phyloP scores from a whole-genome alignment of 2,797 vertebrate species.

The Labeo calbasu region DNA sequence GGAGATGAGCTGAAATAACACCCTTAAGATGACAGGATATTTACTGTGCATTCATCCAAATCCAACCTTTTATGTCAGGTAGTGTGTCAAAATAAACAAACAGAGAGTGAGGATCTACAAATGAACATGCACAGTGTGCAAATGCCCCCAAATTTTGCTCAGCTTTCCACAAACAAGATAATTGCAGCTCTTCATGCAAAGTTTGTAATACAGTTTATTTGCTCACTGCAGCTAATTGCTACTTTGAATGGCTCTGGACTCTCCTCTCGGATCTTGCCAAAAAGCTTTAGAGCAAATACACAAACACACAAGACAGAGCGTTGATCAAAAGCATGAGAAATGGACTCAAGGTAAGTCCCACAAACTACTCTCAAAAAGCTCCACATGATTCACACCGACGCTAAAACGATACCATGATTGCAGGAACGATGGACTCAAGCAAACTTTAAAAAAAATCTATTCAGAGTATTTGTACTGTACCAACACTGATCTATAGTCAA shows the following conservation, averaged over 20 bases:
- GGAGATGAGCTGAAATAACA: background rate
- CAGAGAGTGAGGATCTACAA: background rate
- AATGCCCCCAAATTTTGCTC: conserved; percentile 25
- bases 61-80: background rate
- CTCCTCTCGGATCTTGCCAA: conserved; percentile 29
- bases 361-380: background rate
- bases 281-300: conserved; percentile 2
- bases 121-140: background rate
- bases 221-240: conserved; percentile 38
- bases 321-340: background rate
- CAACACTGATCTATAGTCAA: background rate
- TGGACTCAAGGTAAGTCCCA: background rate
- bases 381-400: background rate
- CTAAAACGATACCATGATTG: background rate
- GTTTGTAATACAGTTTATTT: conserved; percentile 53
- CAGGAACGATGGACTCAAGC: background rate
- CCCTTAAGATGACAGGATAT: background rate
- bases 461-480: too few species aligned
- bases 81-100: background rate
- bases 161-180: conserved; percentile 49
- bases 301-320: conserved; percentile 17
- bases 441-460: background rate
- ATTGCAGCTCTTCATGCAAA: conserved; percentile 47
- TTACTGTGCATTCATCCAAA: too few species aligned
- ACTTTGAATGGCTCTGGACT: conserved; percentile 36